Evolutionary conservation across 2,888 invertebrate genomes (phyloP).

Genomic region (Rotaria sp.): DNA sequence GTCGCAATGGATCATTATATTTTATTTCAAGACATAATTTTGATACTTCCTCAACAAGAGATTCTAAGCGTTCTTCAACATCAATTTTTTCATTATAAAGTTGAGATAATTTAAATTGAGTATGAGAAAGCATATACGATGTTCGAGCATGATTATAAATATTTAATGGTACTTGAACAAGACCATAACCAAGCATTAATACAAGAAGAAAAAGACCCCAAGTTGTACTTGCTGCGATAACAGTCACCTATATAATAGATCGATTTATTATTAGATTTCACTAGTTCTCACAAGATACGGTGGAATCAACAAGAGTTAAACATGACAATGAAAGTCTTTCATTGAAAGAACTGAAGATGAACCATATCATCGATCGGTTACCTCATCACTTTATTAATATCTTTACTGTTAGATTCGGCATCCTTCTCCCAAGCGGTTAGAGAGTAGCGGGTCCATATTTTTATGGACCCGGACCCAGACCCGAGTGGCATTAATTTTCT

Average conservation of each 20-base stretch:
- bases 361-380: too few relatives aligned
- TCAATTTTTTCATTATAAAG: constrained; percentile 87
- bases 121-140: constrained; percentile 73
- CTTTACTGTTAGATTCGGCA: too few relatives aligned
- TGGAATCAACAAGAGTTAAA: too few relatives aligned
- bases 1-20: constrained; percentile 62
- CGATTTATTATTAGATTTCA: not conserved
- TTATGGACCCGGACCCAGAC: too few relatives aligned
- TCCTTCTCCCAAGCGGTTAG: too few relatives aligned
- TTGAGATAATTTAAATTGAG: constrained; percentile 87
- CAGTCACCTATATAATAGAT: constrained; percentile 80
- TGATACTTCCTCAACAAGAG: constrained; percentile 82
- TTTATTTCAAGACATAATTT: constrained; percentile 69
- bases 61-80: constrained; percentile 90
- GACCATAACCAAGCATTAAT: constrained; percentile 79
- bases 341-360: too few relatives aligned
- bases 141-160: constrained; percentile 83
- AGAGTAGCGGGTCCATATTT: too few relatives aligned
- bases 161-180: constrained; percentile 82
- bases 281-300: too few relatives aligned
- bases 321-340: too few relatives aligned
- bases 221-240: constrained; percentile 94
- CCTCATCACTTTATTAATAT: too few relatives aligned
- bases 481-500: too few relatives aligned
- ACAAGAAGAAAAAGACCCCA: constrained; percentile 95